Evolutionary conservation across 2,888 invertebrate species (phyloP).

Genomic region (Mellilla xanthometata): DNA sequence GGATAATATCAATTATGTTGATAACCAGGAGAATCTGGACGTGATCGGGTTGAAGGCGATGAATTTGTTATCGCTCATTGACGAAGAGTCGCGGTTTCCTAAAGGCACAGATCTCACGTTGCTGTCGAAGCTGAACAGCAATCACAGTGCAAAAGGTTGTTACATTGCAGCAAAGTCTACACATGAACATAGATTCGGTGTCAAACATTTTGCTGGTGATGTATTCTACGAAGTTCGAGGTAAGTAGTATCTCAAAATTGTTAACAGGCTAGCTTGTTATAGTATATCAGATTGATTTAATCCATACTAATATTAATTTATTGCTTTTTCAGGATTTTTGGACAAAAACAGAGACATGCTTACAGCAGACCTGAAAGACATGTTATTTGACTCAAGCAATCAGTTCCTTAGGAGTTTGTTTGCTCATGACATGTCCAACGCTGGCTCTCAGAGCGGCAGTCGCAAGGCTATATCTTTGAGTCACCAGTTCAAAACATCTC

Average conservation of each 20-base stretch:
- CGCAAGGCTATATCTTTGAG: slow-evolving; percentile 90
- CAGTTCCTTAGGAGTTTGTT: slow-evolving; percentile 90
- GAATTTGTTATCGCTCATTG: slow-evolving; percentile 95
- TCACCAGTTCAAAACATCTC: slow-evolving; percentile 92
- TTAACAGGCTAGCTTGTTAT: too few species aligned
- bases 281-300: too few species aligned
- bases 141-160: slow-evolving; percentile 88
- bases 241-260: slow-evolving; percentile 46
- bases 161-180: slow-evolving; percentile 95
- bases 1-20: slow-evolving; percentile 94
- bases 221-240: slow-evolving; percentile 94
- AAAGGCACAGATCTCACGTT: slow-evolving; percentile 94
- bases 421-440: slow-evolving; percentile 79
- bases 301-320: too few species aligned
- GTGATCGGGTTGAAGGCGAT: slow-evolving; percentile 93
- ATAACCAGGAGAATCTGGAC: slow-evolving; percentile 96
- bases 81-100: slow-evolving; percentile 95
- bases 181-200: slow-evolving; percentile 91
- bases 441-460: slow-evolving; percentile 72
- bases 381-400: slow-evolving; percentile 90
- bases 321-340: slow-evolving; percentile 87
- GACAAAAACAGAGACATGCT: slow-evolving; percentile 98
- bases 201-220: slow-evolving; percentile 96
- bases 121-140: slow-evolving; percentile 91
- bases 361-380: slow-evolving; percentile 91